Percentiles rank a stretch among this genome's conserved stretches.
phyloP scores from a whole-genome alignment of 2,113 vertebrate species.

The Odontesthes bonariensis region DNA sequence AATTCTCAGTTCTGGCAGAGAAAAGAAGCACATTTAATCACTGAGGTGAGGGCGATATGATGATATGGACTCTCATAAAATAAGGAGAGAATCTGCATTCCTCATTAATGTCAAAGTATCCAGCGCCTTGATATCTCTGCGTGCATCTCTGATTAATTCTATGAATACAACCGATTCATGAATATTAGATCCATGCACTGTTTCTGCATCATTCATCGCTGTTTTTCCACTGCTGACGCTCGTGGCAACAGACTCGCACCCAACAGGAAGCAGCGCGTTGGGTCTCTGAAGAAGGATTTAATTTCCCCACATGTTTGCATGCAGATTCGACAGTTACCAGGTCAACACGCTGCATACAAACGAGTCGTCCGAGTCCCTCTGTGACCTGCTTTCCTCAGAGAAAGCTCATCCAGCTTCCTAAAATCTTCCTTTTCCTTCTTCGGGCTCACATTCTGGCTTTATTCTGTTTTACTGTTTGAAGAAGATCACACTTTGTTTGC shows the following conservation, averaged over 20 bases:
- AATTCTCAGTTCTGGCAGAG: not conserved
- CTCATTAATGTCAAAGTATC: not conserved
- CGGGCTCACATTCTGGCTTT: not conserved
- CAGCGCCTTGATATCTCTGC: not conserved
- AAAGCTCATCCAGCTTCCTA: not conserved
- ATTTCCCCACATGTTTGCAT: not conserved
- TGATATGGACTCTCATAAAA: not conserved
- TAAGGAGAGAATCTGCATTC: not conserved
- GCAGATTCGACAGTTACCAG: not conserved
- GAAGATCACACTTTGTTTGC: not conserved
- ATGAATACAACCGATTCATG: not conserved
- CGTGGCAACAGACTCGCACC: no score
- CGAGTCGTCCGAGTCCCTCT: not conserved
- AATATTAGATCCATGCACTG: not conserved
- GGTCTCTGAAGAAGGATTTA: no score
- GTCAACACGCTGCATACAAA: not conserved
- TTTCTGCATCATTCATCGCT: not conserved
- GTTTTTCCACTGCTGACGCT: no score
- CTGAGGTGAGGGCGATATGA: not conserved
- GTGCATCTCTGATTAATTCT: not conserved
- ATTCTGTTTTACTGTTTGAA: not conserved
- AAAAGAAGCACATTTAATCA: not conserved
- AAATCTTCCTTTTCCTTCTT: not conserved
- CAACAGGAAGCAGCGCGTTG: not conserved
- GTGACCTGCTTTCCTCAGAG: conserved; percentile 1